Conservation (phyloP, 2,888 invertebrate genomes). For the Papilio protenor region DNA sequence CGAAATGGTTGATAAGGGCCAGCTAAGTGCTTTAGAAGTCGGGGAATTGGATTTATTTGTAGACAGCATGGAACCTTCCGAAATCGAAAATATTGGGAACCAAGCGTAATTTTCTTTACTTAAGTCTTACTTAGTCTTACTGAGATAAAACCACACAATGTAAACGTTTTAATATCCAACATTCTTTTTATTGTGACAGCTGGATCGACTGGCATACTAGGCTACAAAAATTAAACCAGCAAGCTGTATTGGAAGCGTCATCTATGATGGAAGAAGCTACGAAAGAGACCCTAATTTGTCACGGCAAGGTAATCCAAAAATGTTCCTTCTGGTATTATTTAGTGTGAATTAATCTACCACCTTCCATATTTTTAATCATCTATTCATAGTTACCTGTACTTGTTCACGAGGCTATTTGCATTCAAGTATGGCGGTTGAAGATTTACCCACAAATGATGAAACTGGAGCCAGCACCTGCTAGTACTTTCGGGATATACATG, state of each 20-base stretch:
- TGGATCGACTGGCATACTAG: conserved; percentile 94
- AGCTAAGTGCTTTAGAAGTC: conserved; percentile 83
- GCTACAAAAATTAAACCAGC: conserved; percentile 93
- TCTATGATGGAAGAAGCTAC: conserved; percentile 92
- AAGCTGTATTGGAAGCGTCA: conserved; percentile 92
- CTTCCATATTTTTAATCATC: background rate
- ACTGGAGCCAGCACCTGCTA: conserved; percentile 86
- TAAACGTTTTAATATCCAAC: background rate
- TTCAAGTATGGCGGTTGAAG: conserved; percentile 93
- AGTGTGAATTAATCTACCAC: background rate
- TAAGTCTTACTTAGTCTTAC: background rate
- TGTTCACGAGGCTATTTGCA: conserved; percentile 92
- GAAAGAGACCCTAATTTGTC: conserved; percentile 91
- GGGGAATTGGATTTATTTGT: conserved; percentile 91
- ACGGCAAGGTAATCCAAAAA: conserved; percentile 85
- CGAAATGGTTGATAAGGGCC: conserved; percentile 81
- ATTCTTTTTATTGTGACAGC: conserved; percentile 63
- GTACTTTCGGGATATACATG: conserved; percentile 91
- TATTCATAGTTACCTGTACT: conserved; percentile 86
- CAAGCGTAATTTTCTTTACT: conserved; percentile 63
- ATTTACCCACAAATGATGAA: conserved; percentile 91
- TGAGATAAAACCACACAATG: background rate
- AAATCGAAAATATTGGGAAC: conserved; percentile 88
- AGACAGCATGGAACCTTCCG: conserved; percentile 87
- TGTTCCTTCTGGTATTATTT: background rate